Evolutionary conservation across 2,113 vertebrate species (phyloP).

Genomic region (Picathartes gymnocephalus): DNA sequence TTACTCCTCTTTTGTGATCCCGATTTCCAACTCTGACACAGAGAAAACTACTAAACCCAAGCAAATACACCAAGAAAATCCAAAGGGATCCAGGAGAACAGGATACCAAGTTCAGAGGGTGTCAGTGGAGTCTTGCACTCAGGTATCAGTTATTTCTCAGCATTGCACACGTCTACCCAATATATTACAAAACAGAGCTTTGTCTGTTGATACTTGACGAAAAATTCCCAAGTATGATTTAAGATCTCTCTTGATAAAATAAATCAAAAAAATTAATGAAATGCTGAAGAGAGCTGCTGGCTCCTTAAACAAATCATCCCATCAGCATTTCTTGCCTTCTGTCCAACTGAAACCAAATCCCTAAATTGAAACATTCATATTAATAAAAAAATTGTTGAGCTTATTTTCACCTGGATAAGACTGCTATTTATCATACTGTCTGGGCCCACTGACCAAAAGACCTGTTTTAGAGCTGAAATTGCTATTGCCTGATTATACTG

Average conservation of each 20-base stretch:
- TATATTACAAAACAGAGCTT: neutral
- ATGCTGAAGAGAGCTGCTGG: neutral
- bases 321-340: neutral
- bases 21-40: neutral
- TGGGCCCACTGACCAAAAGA: neutral
- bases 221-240: neutral
- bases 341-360: neutral
- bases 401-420: neutral
- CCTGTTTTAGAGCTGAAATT: neutral
- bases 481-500: neutral
- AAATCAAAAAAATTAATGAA: neutral
- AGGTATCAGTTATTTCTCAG: neutral
- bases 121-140: neutral
- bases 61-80: neutral
- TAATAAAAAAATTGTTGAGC: neutral
- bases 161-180: neutral
- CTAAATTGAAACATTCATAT: neutral
- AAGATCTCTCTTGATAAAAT: neutral
- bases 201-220: neutral
- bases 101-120: neutral
- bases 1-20: neutral
- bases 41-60: neutral
- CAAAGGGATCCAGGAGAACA: neutral
- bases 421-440: neutral
- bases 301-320: neutral